Conservation (phyloP, 1,140 invertebrate genomes). For the Drosophila sechellia region DNA sequence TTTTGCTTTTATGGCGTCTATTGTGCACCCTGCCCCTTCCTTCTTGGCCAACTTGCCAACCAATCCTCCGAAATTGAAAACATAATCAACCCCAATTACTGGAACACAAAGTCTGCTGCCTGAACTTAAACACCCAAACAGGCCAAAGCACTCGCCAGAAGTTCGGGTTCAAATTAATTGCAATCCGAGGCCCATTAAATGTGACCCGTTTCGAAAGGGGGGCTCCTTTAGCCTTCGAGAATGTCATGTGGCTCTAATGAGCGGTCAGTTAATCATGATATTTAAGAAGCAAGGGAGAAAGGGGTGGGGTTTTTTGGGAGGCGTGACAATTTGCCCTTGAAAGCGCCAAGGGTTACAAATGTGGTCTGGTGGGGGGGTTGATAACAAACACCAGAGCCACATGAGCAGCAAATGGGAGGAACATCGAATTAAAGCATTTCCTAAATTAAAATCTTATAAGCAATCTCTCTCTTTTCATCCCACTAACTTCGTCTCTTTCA, state of each 20-base stretch:
- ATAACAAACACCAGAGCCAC: constrained; percentile 17
- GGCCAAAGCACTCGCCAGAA: constrained; percentile 35
- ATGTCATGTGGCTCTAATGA: constrained; percentile 69
- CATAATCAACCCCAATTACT: constrained; percentile 63
- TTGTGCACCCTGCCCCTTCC: not conserved
- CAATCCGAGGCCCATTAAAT: constrained; percentile 77
- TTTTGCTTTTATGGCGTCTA: not conserved
- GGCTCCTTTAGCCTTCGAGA: not conserved
- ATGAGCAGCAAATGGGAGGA: constrained; percentile 30
- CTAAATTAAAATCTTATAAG: constrained; percentile 59
- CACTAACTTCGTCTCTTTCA: not conserved
- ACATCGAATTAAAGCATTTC: constrained; percentile 63
- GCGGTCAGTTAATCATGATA: constrained; percentile 77
- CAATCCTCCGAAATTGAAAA: not conserved
- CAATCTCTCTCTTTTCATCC: not conserved
- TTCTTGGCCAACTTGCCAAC: not conserved
- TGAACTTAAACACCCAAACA: constrained; percentile 46
- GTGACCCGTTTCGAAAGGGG: constrained; percentile 34
- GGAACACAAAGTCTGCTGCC: constrained; percentile 14
- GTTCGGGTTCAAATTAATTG: constrained; percentile 78
- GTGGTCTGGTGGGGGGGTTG: not conserved
- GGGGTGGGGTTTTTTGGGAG: not conserved
- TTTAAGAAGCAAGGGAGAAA: constrained; percentile 18
- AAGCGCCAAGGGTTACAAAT: not conserved
- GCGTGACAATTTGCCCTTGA: constrained; percentile 20